These are phyloP conservation scores for Procambarus clarkii DNA, from an alignment of 1,140 invertebrate species.

Conservation along the genomic window DNA sequence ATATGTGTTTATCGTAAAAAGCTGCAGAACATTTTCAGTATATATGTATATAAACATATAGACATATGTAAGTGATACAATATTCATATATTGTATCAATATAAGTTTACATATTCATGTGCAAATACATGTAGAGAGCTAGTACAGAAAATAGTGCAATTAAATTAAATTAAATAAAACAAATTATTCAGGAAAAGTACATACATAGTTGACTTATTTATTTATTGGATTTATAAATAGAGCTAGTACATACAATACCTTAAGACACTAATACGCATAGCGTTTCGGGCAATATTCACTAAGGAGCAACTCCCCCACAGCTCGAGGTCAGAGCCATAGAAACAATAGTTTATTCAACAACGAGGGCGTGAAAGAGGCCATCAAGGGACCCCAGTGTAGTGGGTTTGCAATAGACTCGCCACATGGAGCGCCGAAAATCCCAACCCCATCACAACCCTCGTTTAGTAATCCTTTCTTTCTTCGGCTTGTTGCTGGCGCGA, in stretches of 20 bases:
- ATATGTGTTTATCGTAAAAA: not conserved
- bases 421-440: constrained; percentile 45
- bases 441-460: constrained; percentile 24
- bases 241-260: too few relatives aligned
- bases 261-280: too few relatives aligned
- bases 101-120: constrained; percentile 25
- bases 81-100: not conserved
- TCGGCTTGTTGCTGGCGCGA: constrained; percentile 45
- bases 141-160: not conserved
- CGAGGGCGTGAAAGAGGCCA: not conserved
- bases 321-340: not conserved
- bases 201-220: too few relatives aligned
- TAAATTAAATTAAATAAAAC: too few relatives aligned
- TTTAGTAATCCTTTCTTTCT: constrained; percentile 42
- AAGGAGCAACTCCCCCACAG: not conserved
- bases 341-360: not conserved
- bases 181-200: too few relatives aligned
- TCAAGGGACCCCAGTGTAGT: not conserved
- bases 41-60: not conserved
- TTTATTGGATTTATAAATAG: too few relatives aligned
- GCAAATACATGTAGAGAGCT: not conserved
- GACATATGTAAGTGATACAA: not conserved
- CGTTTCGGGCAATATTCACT: not conserved
- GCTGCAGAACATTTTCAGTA: not conserved
- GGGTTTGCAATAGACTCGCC: constrained; percentile 48